These are phyloP conservation scores for Dryocosmus kuriphilus DNA, from an alignment of 2,888 invertebrate species.

Conservation along the genomic window DNA sequence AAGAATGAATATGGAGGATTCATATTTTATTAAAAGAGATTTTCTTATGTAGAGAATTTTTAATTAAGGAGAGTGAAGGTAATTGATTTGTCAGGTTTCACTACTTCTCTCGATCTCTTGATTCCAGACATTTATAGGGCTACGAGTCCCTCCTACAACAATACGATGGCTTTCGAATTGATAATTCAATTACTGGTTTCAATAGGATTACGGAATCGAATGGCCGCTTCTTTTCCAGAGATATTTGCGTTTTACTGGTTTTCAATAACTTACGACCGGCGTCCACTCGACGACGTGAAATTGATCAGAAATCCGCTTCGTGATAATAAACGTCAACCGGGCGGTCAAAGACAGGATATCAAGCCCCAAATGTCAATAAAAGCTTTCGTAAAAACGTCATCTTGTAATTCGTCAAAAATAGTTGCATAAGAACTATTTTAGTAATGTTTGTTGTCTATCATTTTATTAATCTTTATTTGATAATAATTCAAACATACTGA, in stretches of 20 bases:
- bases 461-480: no score
- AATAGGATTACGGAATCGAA: conserved; percentile 34
- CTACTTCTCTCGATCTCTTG: conserved; percentile 14
- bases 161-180: conserved; percentile 23
- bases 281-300: not conserved
- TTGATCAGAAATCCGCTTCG: conserved; percentile 19
- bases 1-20: not conserved
- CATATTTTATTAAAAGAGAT: not conserved
- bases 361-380: conserved; percentile 2
- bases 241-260: conserved; percentile 34
- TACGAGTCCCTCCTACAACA: conserved; percentile 29
- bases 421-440: not conserved
- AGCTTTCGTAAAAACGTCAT: not conserved
- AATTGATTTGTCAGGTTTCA: conserved; percentile 10
- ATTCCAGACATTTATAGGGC: conserved; percentile 32
- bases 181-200: conserved; percentile 39
- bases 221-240: conserved; percentile 18
- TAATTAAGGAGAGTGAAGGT: not conserved
- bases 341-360: not conserved
- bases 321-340: conserved; percentile 8
- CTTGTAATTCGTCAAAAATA: not conserved
- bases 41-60: not conserved
- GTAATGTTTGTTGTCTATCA: not conserved
- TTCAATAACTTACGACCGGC: conserved; percentile 25
- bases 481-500: no score